phyloP scores from a whole-genome alignment of 2,113 vertebrate genomes.

The Globicephala melas region DNA sequence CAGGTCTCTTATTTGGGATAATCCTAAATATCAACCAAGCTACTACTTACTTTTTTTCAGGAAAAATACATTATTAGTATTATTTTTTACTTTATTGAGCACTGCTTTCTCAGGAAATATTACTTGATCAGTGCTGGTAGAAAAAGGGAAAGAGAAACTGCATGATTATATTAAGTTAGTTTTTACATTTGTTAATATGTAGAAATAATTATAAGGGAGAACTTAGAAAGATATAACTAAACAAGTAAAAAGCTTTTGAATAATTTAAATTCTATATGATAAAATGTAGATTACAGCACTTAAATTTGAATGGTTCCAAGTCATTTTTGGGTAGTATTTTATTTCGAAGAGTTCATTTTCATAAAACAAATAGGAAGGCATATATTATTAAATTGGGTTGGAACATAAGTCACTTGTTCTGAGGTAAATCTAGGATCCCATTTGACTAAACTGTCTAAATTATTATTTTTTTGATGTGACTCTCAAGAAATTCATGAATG shows the following conservation, averaged over 20 bases:
- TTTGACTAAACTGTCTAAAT: background rate
- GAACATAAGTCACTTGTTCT: conserved; percentile 24
- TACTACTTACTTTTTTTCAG: background rate
- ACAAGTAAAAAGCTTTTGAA: background rate
- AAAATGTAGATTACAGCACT: background rate
- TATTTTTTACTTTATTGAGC: background rate
- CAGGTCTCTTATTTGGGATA: background rate
- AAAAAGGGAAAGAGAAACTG: background rate
- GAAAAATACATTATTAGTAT: background rate
- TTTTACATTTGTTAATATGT: background rate
- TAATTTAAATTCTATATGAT: background rate
- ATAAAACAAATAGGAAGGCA: background rate
- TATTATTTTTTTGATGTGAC: background rate
- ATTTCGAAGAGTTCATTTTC: background rate
- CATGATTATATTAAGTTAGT: background rate
- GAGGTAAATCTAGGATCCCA: background rate
- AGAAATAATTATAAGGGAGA: background rate
- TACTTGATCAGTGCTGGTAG: background rate
- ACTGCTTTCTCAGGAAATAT: background rate
- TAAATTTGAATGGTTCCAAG: background rate
- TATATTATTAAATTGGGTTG: background rate
- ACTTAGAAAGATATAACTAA: background rate
- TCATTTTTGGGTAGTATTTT: background rate
- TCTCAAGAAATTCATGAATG: background rate
- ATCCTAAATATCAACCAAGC: background rate